Percentiles rank a stretch among this genome's conserved stretches.
Conservation (phyloP, 1,140 invertebrate species). For the Telenomus remus region DNA sequence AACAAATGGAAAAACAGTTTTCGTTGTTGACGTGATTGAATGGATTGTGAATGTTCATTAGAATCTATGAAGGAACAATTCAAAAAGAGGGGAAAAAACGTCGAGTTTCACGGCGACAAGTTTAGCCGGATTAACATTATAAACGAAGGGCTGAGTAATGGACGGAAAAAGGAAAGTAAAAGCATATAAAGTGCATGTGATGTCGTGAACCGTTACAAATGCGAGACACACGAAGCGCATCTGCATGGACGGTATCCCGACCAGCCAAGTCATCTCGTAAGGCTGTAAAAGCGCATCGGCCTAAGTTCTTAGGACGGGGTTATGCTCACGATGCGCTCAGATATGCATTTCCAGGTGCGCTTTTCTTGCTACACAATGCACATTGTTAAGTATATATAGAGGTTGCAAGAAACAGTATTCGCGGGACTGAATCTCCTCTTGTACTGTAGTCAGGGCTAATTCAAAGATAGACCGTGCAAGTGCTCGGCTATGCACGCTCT, state of each 20-base stretch:
- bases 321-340: slow-evolving; percentile 51
- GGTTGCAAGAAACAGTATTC: slow-evolving; percentile 58
- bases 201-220: slow-evolving; percentile 59
- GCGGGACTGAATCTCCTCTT: slow-evolving; percentile 53
- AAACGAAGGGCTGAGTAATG: slow-evolving; percentile 37
- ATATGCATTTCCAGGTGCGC: slow-evolving; percentile 59
- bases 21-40: too few relatives aligned
- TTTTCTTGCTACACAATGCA: slow-evolving; percentile 57
- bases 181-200: slow-evolving; percentile 40
- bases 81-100: too few relatives aligned
- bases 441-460: slow-evolving; percentile 56
- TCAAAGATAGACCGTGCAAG: slow-evolving; percentile 48
- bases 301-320: slow-evolving; percentile 31
- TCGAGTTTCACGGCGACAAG: slow-evolving; percentile 1
- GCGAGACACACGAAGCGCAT: slow-evolving; percentile 56
- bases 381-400: slow-evolving; percentile 57
- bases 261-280: slow-evolving; percentile 55
- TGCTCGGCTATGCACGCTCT: slow-evolving; percentile 1
- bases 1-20: too few relatives aligned
- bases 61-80: too few relatives aligned
- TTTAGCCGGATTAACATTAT: background rate
- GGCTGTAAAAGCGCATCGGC: slow-evolving; percentile 33
- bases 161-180: slow-evolving; percentile 42
- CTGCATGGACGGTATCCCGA: slow-evolving; percentile 55
- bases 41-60: too few relatives aligned